These are phyloP conservation scores for Heliornis fulica DNA, from an alignment of 2,113 vertebrate genomes.

Conservation along the genomic window DNA sequence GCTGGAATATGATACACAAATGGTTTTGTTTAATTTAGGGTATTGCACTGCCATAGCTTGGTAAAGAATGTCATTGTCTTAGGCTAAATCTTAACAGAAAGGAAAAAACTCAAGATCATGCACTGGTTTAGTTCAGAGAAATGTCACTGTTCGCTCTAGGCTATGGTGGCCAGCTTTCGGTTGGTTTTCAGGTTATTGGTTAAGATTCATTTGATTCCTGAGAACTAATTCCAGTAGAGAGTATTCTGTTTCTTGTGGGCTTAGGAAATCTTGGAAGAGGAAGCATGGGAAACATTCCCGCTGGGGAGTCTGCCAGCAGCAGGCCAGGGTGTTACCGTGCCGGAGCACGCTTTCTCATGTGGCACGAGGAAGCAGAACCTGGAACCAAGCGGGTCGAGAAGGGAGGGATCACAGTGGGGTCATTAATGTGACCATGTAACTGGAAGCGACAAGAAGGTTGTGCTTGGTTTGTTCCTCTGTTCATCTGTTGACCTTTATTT, in stretches of 20 bases:
- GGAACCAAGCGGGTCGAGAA: not conserved
- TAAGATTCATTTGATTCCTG: not conserved
- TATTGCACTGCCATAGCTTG: not conserved
- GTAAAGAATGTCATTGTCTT: not conserved
- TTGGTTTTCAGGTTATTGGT: not conserved
- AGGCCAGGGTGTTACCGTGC: not conserved
- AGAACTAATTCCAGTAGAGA: not conserved
- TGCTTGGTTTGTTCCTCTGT: not conserved
- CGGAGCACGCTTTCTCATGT: rapidly evolving
- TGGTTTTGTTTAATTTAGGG: not conserved
- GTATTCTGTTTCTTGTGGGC: not conserved
- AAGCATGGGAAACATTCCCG: not conserved
- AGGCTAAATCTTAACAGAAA: not conserved
- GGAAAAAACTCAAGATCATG: not conserved
- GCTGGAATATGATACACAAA: not conserved
- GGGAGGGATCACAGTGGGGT: not conserved
- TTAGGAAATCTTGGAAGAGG: not conserved
- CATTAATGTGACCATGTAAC: not conserved
- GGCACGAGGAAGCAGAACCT: not conserved
- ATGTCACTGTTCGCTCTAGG: not conserved
- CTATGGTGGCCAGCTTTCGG: not conserved
- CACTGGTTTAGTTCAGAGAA: not conserved
- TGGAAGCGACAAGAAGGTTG: not conserved
- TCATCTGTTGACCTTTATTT: not conserved
- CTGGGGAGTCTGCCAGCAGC: not conserved